Percentiles rank a stretch among this genome's conserved stretches.
These are phyloP conservation scores for Passer domesticus DNA, from an alignment of 2,113 vertebrate genomes.

Conservation along the genomic window DNA sequence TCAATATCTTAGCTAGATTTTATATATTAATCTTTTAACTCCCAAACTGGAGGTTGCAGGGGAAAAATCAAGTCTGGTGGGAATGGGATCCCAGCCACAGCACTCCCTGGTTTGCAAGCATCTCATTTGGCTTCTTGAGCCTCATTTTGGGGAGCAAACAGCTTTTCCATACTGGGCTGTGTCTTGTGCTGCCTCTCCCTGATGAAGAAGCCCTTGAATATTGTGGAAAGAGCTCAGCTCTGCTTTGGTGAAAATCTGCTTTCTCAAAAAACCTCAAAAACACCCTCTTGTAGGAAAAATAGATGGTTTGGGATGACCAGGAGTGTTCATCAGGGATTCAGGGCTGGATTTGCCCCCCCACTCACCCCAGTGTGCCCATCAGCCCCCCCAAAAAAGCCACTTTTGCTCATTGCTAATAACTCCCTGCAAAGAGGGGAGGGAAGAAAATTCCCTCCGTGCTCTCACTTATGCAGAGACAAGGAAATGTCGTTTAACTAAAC, in stretches of 20 bases:
- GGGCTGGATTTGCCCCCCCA: neutral
- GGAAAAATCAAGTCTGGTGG: neutral
- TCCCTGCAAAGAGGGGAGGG: neutral
- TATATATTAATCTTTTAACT: neutral
- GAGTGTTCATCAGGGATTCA: neutral
- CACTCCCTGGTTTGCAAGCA: neutral
- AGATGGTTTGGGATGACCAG: neutral
- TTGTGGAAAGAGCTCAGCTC: neutral
- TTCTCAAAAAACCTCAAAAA: neutral
- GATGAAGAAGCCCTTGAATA: neutral
- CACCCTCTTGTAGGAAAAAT: neutral
- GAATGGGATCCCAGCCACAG: neutral
- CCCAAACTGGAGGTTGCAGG: neutral
- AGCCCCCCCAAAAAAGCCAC: neutral
- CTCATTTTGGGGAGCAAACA: neutral
- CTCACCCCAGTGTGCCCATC: neutral
- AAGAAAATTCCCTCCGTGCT: neutral
- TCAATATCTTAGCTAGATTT: neutral
- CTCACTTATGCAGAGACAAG: neutral
- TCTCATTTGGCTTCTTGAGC: accelerated
- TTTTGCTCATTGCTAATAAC: neutral
- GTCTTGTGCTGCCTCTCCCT: neutral
- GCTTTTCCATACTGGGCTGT: neutral
- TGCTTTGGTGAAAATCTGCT: neutral
- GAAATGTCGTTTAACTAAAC: neutral